Evolutionary conservation across 2,797 vertebrate species (phyloP).

Genomic region (Melanotaenia maccullochi): DNA sequence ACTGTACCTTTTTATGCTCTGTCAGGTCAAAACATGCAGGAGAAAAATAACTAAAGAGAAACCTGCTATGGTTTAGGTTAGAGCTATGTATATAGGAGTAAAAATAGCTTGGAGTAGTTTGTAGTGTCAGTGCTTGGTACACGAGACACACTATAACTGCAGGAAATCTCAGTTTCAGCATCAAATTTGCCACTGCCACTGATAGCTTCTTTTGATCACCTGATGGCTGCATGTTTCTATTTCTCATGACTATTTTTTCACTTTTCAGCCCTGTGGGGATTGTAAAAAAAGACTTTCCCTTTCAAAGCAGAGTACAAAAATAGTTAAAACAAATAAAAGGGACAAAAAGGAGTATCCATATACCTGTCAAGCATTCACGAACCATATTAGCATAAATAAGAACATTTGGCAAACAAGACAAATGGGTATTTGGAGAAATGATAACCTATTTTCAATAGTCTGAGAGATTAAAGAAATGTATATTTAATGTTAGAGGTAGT

Average conservation of each 20-base stretch:
- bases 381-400: conserved; percentile 15
- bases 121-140: conserved; percentile 25
- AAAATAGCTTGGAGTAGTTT: conserved; percentile 52
- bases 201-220: conserved; percentile 51
- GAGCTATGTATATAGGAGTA: conserved; percentile 26
- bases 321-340: conserved; percentile 19
- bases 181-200: conserved; percentile 20
- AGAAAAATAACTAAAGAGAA: conserved; percentile 28
- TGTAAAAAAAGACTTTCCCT: conserved; percentile 14
- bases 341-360: conserved; percentile 13
- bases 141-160: conserved; percentile 12
- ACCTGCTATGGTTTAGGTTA: conserved; percentile 39
- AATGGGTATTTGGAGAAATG: conserved; percentile 4
- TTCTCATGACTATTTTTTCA: conserved; percentile 29
- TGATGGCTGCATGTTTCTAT: conserved; percentile 20
- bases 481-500: neutral
- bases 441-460: neutral
- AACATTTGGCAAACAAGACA: neutral
- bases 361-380: conserved; percentile 14
- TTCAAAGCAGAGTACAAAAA: conserved; percentile 28
- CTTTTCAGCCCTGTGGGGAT: conserved; percentile 24
- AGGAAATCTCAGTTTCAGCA: conserved; percentile 31
- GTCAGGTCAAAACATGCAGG: conserved; percentile 47
- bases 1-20: conserved; percentile 45
- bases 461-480: neutral